A percentile compares a stretch with the other conserved stretches of the same genome.
phyloP scores from a whole-genome alignment of 2,113 vertebrate species.

The Eurystomus gularis region DNA sequence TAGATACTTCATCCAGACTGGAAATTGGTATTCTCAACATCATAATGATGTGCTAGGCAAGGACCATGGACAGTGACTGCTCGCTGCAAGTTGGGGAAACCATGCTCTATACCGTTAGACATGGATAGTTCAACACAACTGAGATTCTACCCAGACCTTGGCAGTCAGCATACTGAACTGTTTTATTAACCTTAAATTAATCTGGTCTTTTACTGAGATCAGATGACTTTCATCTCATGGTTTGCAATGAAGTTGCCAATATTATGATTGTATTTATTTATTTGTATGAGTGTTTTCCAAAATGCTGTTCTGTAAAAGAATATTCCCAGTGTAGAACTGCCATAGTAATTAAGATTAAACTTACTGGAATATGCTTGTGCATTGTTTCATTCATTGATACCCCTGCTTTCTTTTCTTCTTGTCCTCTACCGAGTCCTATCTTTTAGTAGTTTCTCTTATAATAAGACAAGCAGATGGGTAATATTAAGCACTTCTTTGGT shows the following conservation, averaged over 20 bases:
- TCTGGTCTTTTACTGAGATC: neutral
- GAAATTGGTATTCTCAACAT: neutral
- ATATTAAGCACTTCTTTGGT: neutral
- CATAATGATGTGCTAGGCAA: fast-evolving
- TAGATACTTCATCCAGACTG: neutral
- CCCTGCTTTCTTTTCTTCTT: neutral
- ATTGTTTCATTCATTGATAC: neutral
- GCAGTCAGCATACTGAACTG: neutral
- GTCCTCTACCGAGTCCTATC: neutral
- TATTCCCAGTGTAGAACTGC: neutral
- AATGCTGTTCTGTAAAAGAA: neutral
- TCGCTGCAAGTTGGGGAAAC: fast-evolving
- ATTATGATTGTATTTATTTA: neutral
- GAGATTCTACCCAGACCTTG: neutral
- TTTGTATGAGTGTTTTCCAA: neutral
- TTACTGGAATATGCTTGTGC: neutral
- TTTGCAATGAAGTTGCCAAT: neutral
- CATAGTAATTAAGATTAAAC: neutral
- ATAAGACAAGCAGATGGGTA: neutral
- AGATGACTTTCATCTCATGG: neutral
- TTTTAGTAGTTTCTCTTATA: neutral
- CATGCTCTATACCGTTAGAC: neutral
- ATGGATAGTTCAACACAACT: neutral
- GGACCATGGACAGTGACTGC: neutral
- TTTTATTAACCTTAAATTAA: neutral